These are phyloP conservation scores for Cetonia aurata DNA, from an alignment of 2,888 invertebrate species.

Conservation along the genomic window DNA sequence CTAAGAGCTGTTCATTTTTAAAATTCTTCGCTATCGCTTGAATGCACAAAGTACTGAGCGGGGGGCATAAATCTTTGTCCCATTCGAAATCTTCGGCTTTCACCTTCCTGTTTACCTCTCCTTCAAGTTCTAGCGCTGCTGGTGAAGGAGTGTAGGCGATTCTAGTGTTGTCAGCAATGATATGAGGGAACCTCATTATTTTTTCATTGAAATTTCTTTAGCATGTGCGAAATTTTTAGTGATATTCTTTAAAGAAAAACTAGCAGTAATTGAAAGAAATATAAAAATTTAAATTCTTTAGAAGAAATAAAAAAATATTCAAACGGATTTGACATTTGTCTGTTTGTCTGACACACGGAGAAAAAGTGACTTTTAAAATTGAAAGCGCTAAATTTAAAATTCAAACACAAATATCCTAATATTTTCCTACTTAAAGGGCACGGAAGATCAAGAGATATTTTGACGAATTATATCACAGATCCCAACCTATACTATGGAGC, in stretches of 20 bases:
- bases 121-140: slow-evolving; percentile 57
- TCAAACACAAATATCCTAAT: too few species aligned
- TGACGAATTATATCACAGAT: too few species aligned
- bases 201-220: slow-evolving; percentile 24
- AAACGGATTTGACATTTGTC: neutral
- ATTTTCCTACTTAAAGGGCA: too few species aligned
- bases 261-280: neutral
- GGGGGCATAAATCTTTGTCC: slow-evolving; percentile 68
- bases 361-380: too few species aligned
- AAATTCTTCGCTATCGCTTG: slow-evolving; percentile 69
- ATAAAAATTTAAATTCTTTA: neutral
- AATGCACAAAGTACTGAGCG: slow-evolving; percentile 68
- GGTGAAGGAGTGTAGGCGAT: slow-evolving; percentile 66
- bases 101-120: slow-evolving; percentile 66
- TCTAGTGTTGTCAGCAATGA: slow-evolving; percentile 66
- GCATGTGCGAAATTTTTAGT: neutral
- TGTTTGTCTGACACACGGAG: too few species aligned
- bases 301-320: neutral
- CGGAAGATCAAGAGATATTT: too few species aligned
- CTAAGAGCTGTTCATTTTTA: slow-evolving; percentile 69
- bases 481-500: too few species aligned
- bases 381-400: too few species aligned
- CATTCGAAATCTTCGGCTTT: slow-evolving; percentile 70
- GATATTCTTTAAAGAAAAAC: neutral
- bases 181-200: slow-evolving; percentile 61